Evolutionary conservation across 2,888 invertebrate genomes (phyloP).

Genomic region (Nomada hirtipes): DNA sequence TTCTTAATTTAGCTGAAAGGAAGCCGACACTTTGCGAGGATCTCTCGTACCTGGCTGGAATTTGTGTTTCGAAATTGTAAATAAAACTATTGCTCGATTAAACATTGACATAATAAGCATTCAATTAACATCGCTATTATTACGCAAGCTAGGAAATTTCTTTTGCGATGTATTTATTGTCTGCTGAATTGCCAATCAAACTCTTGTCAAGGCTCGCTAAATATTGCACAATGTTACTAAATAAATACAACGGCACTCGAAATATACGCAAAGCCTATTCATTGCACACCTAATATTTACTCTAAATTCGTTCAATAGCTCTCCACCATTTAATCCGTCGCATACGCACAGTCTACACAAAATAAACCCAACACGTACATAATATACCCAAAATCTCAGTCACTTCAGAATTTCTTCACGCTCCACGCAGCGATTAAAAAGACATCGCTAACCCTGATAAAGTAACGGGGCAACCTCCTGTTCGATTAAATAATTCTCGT

Average conservation of each 20-base stretch:
- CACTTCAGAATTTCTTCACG: too few relatives aligned
- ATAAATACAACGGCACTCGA: not conserved
- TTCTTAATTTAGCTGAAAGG: conserved; percentile 42
- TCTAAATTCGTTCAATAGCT: not conserved
- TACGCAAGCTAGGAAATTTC: too few relatives aligned
- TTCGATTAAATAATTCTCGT: too few relatives aligned
- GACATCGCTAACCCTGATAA: too few relatives aligned
- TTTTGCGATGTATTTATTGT: not conserved
- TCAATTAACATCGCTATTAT: too few relatives aligned
- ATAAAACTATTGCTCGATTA: not conserved
- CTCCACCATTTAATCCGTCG: too few relatives aligned
- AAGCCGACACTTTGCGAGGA: conserved; percentile 33
- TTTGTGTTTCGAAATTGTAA: conserved; percentile 6
- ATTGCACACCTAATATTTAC: not conserved
- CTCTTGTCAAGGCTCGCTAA: not conserved
- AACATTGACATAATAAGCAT: not conserved
- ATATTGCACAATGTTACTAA: not conserved
- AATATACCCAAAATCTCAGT: too few relatives aligned
- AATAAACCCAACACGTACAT: too few relatives aligned
- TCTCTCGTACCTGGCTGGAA: not conserved
- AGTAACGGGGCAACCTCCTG: too few relatives aligned
- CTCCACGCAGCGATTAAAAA: too few relatives aligned
- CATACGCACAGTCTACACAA: too few relatives aligned
- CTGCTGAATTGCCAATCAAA: not conserved
- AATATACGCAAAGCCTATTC: not conserved